Evolutionary conservation across 92 coral and sea anemone species (phyloP).

Genomic region (Epizoanthus rinbou): DNA sequence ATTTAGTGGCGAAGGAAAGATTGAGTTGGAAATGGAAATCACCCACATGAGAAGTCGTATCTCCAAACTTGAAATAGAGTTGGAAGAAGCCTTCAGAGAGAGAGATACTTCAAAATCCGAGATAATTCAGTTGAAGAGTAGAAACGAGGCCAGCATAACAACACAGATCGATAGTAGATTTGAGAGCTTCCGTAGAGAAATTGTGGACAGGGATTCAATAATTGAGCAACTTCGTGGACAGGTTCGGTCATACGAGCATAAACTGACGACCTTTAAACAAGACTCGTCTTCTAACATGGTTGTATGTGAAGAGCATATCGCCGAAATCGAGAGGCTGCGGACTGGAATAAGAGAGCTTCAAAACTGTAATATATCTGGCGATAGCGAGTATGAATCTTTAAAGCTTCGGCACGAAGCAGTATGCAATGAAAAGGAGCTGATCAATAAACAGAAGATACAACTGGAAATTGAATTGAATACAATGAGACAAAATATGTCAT

Average conservation of each 20-base stretch:
- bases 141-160: neutral
- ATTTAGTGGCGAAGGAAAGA: conserved; percentile 34
- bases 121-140: conserved; percentile 25
- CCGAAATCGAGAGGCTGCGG: conserved; percentile 8
- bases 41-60: conserved; percentile 48
- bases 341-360: conserved; percentile 21
- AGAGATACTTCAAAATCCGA: conserved; percentile 34
- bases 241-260: conserved; percentile 70
- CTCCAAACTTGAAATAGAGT: conserved; percentile 48
- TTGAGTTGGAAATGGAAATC: conserved; percentile 49
- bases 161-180: conserved; percentile 42
- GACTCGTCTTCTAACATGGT: conserved; percentile 20
- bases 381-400: conserved; percentile 46
- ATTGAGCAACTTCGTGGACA: conserved; percentile 80
- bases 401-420: conserved; percentile 47
- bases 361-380: conserved; percentile 19
- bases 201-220: conserved; percentile 72
- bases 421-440: conserved; percentile 46
- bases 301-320: neutral
- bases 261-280: conserved; percentile 65
- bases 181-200: conserved; percentile 75
- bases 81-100: conserved; percentile 47
- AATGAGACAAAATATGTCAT: conserved; percentile 13
- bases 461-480: conserved; percentile 31
- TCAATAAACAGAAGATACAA: conserved; percentile 5